Conservation (phyloP, 2,113 vertebrate genomes). For the Xyliphius kryptos region DNA sequence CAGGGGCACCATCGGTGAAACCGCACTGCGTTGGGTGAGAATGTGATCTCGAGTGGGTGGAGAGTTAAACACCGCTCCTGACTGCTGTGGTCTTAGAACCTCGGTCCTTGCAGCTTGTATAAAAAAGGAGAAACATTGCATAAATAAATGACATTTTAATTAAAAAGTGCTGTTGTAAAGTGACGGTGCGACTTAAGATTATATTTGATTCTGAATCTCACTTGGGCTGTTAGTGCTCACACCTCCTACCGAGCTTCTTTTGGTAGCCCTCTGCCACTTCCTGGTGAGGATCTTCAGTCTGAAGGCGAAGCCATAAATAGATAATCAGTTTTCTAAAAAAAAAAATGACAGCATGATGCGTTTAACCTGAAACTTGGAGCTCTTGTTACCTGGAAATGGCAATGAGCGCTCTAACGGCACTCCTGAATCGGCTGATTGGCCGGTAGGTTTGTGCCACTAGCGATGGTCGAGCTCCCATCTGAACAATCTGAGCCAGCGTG, state of each 20-base stretch:
- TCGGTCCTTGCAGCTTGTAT: slow-evolving; percentile 50
- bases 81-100: slow-evolving; percentile 66
- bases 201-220: slow-evolving; percentile 28
- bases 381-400: slow-evolving; percentile 80
- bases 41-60: slow-evolving; percentile 57
- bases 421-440: slow-evolving; percentile 76
- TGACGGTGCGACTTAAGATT: too few species aligned
- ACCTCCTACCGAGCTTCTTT: slow-evolving; percentile 51
- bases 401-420: slow-evolving; percentile 70
- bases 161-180: too few species aligned
- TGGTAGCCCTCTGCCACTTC: slow-evolving; percentile 82
- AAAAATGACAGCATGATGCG: too few species aligned
- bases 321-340: neutral
- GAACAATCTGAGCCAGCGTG: slow-evolving; percentile 83
- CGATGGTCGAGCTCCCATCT: slow-evolving; percentile 80
- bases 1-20: slow-evolving; percentile 43
- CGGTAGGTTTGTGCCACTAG: slow-evolving; percentile 54
- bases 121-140: too few species aligned
- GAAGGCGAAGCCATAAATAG: neutral
- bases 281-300: slow-evolving; percentile 89
- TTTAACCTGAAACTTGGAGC: too few species aligned
- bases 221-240: slow-evolving; percentile 45
- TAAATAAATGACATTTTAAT: too few species aligned
- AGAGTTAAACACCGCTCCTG: slow-evolving; percentile 47
- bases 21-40: slow-evolving; percentile 42